Conservation (phyloP, 1,140 invertebrate genomes). For the Vanessa tameamea region DNA sequence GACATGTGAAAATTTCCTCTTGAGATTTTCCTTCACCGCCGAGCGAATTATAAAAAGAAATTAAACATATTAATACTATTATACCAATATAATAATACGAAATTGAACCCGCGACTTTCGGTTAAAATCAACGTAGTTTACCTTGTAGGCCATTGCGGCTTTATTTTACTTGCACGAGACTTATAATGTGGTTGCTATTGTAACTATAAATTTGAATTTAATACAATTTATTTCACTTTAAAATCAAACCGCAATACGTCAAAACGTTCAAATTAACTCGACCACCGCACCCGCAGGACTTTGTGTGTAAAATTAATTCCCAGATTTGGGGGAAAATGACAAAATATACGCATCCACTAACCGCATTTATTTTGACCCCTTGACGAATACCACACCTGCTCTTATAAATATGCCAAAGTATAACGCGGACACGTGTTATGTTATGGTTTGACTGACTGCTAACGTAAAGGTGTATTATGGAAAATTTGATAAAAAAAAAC, state of each 20-base stretch:
- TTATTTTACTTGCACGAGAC: neutral
- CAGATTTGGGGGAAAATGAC: conserved; percentile 38
- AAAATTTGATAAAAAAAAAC: no score
- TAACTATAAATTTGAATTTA: neutral
- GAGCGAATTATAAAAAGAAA: no score
- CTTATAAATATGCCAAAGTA: conserved; percentile 1
- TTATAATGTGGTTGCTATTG: neutral
- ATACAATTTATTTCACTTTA: neutral
- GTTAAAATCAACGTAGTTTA: no score
- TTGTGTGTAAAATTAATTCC: conserved; percentile 43
- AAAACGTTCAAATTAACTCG: conserved; percentile 27
- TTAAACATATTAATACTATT: no score
- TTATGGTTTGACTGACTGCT: neutral
- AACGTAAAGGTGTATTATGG: neutral
- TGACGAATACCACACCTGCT: conserved; percentile 31
- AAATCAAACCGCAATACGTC: conserved; percentile 15
- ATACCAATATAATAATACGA: no score
- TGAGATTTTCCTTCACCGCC: no score
- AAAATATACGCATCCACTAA: conserved; percentile 36
- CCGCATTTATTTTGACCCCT: conserved; percentile 35
- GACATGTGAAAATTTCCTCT: no score
- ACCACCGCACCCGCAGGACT: conserved; percentile 21
- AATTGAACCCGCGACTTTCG: no score
- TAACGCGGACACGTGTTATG: neutral
- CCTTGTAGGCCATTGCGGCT: no score